These are phyloP conservation scores for Drosophila suboccidentalis DNA, from an alignment of 2,888 invertebrate species.

Conservation along the genomic window DNA sequence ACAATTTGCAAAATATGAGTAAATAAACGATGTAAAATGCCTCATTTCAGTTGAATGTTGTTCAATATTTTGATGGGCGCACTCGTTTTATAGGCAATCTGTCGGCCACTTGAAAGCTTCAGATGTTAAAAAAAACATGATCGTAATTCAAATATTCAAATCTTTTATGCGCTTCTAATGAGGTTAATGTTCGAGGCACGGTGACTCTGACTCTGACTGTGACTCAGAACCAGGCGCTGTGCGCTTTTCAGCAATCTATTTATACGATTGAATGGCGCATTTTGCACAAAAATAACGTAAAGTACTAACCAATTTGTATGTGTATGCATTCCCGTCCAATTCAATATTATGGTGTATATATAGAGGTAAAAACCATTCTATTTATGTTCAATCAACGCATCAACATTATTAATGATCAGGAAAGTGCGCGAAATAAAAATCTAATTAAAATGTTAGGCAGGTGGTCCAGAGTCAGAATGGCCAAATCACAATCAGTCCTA, in stretches of 20 bases:
- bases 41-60: conserved; percentile 12
- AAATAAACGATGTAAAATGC: not conserved
- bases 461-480: conserved; percentile 36
- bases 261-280: conserved; percentile 79
- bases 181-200: conserved; percentile 78
- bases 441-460: conserved; percentile 44
- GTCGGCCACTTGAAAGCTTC: conserved; percentile 44
- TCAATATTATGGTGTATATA: not conserved
- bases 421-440: conserved; percentile 36
- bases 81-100: conserved; percentile 38
- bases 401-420: conserved; percentile 44
- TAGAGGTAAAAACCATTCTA: conserved; percentile 22
- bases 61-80: conserved; percentile 27
- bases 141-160: conserved; percentile 27
- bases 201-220: conserved; percentile 61
- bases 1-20: too few relatives aligned
- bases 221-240: conserved; percentile 36
- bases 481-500: not conserved
- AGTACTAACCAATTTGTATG: conserved; percentile 63
- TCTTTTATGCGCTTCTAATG: conserved; percentile 63
- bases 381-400: conserved; percentile 22
- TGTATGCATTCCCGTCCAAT: conserved; percentile 4
- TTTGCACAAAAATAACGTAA: conserved; percentile 77
- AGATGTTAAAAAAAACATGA: conserved; percentile 28
- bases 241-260: conserved; percentile 71